These are phyloP conservation scores for Leptopterna dolabrata DNA, from an alignment of 2,888 invertebrate species.

Conservation along the genomic window DNA sequence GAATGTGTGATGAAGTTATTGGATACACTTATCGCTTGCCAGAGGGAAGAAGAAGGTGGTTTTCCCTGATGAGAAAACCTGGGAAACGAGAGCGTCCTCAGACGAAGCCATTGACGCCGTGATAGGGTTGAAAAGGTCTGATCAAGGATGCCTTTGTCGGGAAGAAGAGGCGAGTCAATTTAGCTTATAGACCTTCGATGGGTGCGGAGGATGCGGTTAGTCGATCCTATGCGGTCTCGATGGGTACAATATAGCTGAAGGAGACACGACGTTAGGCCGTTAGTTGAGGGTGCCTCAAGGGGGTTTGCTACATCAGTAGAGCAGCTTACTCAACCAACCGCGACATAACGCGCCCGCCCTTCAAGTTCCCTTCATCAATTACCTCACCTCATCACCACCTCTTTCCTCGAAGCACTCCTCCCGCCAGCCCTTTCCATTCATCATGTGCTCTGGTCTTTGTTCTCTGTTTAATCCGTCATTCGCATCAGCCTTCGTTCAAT, in stretches of 20 bases:
- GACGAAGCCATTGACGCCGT: background rate
- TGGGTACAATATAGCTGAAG: background rate
- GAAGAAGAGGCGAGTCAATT: conserved; percentile 27
- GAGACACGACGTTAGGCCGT: background rate
- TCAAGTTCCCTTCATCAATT: background rate
- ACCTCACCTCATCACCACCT: background rate
- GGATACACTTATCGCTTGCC: background rate
- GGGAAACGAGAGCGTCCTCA: background rate
- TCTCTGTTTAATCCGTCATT: conserved; percentile 1
- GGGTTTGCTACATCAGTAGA: background rate
- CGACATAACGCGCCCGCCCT: background rate
- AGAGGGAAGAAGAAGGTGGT: background rate
- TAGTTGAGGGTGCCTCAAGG: background rate
- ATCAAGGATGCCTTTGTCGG: conserved; percentile 28
- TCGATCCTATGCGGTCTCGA: background rate
- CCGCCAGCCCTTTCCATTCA: background rate
- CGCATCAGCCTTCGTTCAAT: background rate
- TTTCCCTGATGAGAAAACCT: background rate
- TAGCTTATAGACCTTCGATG: conserved; percentile 37
- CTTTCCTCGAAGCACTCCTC: background rate
- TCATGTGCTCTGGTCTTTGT: background rate
- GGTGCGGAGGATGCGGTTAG: background rate
- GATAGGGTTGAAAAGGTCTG: background rate
- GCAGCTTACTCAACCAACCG: conserved; percentile 17
- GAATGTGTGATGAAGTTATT: background rate